Conservation (phyloP, 1,140 invertebrate species). For the Radopholus similis region DNA sequence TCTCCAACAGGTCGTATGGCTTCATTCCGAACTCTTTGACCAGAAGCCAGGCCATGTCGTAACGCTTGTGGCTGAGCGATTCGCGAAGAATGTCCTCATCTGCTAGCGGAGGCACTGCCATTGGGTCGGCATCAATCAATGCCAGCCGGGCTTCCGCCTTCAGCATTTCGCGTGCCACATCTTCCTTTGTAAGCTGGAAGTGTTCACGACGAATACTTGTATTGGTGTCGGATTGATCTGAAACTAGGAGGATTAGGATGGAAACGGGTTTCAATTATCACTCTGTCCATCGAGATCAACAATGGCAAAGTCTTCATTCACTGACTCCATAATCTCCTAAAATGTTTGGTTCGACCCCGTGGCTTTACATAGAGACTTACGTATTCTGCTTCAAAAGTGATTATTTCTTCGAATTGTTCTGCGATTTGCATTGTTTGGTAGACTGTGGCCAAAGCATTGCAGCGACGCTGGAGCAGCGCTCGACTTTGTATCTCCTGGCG, state of each 20-base stretch:
- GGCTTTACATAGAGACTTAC: too few species aligned
- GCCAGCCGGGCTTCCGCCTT: constrained; percentile 36
- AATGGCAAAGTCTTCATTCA: neutral
- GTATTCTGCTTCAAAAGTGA: too few species aligned
- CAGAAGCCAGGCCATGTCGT: constrained; percentile 43
- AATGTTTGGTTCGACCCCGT: constrained; percentile 16
- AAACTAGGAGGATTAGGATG: neutral
- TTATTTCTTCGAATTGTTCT: too few species aligned
- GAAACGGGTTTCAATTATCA: neutral
- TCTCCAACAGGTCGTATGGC: constrained; percentile 26
- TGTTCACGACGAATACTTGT: neutral
- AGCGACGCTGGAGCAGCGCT: constrained; percentile 34
- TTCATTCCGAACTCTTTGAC: constrained; percentile 30
- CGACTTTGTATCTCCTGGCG: constrained; percentile 27
- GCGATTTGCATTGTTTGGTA: constrained; percentile 34
- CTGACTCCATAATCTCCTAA: neutral
- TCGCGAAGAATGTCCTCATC: constrained; percentile 28
- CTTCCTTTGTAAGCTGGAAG: constrained; percentile 15
- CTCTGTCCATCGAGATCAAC: neutral
- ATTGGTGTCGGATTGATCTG: neutral
- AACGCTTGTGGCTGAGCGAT: constrained; percentile 37
- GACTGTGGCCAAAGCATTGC: constrained; percentile 16
- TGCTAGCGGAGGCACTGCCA: constrained; percentile 26
- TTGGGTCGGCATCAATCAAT: constrained; percentile 22
- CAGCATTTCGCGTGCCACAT: constrained; percentile 30